Percentiles rank a stretch among this genome's conserved stretches.
Evolutionary conservation across 1,140 invertebrate genomes (phyloP).

Genomic region (Sarcophaga bullata): DNA sequence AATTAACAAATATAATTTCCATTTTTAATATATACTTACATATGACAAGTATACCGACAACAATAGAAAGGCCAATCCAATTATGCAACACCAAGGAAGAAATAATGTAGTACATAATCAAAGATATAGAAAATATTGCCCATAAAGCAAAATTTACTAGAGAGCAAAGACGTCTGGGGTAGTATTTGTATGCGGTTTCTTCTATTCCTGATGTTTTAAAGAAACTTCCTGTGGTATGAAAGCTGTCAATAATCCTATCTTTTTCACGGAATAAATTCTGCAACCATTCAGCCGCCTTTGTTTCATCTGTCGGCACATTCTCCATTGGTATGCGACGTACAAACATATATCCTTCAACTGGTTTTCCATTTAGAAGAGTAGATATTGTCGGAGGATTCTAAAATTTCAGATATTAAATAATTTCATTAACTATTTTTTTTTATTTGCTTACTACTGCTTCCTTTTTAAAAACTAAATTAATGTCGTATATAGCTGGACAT

Average conservation of each 20-base stretch:
- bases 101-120: slow-evolving; percentile 77
- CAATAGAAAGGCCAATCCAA: slow-evolving; percentile 76
- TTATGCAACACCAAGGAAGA: slow-evolving; percentile 78
- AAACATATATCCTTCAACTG: slow-evolving; percentile 79
- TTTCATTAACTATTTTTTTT: slow-evolving; percentile 5
- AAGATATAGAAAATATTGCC: slow-evolving; percentile 75
- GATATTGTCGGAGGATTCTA: slow-evolving; percentile 79
- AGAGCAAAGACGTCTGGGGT: slow-evolving; percentile 73
- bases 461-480: slow-evolving; percentile 81
- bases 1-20: slow-evolving; percentile 52
- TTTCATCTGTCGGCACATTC: slow-evolving; percentile 82
- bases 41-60: slow-evolving; percentile 72
- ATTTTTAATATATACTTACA: slow-evolving; percentile 72
- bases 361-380: slow-evolving; percentile 83
- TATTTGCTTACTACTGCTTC: slow-evolving; percentile 65
- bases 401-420: background rate
- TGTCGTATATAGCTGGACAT: slow-evolving; percentile 87
- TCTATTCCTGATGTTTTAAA: slow-evolving; percentile 78
- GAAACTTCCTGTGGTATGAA: slow-evolving; percentile 83
- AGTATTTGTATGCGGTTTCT: slow-evolving; percentile 69
- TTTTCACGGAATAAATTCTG: slow-evolving; percentile 72
- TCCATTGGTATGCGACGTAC: slow-evolving; percentile 84
- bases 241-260: slow-evolving; percentile 85
- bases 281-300: slow-evolving; percentile 82
- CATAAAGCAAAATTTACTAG: slow-evolving; percentile 79